Percentiles rank a stretch among this genome's conserved stretches.
These are phyloP conservation scores for Loris lydekkerianus DNA, from an alignment of 2,797 vertebrate species.

Conservation along the genomic window DNA sequence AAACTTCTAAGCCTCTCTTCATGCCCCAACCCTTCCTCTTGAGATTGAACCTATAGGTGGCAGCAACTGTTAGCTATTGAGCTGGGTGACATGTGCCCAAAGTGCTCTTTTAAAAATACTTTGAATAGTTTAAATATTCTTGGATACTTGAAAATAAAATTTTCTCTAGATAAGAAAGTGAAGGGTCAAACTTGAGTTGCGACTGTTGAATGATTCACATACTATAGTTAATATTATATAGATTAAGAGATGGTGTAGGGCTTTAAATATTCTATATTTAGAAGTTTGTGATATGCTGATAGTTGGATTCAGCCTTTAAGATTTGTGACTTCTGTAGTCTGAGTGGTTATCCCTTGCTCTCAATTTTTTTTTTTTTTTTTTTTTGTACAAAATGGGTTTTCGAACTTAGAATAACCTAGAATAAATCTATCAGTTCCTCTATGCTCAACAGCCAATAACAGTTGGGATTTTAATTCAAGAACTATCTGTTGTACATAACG, in stretches of 20 bases:
- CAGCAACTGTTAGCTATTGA: conserved; percentile 85
- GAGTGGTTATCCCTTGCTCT: conserved; percentile 31
- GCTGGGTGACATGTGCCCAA: conserved; percentile 66
- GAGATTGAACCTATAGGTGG: conserved; percentile 83
- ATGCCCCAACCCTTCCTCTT: conserved; percentile 66
- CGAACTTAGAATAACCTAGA: conserved; percentile 1
- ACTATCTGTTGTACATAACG: conserved; percentile 23
- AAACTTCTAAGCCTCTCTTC: conserved; percentile 56
- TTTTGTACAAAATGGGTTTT: conserved; percentile 21
- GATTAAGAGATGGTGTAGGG: conserved; percentile 16
- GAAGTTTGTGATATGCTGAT: neutral
- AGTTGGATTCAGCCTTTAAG: neutral
- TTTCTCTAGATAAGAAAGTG: conserved; percentile 79
- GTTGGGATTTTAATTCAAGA: conserved; percentile 34
- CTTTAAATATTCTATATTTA: neutral
- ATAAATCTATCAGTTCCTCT: neutral
- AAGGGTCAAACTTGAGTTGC: conserved; percentile 75
- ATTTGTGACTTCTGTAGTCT: neutral
- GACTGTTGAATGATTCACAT: conserved; percentile 46
- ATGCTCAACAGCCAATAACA: conserved; percentile 9
- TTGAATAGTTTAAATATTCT: conserved; percentile 87
- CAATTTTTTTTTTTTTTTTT: conserved; percentile 29
- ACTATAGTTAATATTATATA: conserved; percentile 9
- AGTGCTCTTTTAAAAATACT: conserved; percentile 86
- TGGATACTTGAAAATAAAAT: conserved; percentile 84